Conservation (phyloP, 2,113 vertebrate species). For the Campylomormyrus numenius region DNA sequence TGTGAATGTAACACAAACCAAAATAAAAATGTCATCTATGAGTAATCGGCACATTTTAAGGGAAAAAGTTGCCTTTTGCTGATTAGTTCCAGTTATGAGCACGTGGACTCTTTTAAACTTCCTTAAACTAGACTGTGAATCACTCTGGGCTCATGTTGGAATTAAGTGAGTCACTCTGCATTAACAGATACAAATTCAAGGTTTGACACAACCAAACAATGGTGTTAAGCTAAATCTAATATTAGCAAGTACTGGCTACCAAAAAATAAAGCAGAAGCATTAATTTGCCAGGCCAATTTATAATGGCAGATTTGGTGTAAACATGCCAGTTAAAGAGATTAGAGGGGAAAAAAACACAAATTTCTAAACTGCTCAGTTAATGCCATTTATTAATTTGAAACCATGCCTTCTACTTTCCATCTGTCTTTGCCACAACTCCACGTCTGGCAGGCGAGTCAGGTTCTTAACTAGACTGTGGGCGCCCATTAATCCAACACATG, state of each 20-base stretch:
- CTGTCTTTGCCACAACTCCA: background rate
- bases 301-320: slow-evolving; percentile 4
- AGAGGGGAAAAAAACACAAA: background rate
- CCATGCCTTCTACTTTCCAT: background rate
- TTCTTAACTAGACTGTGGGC: background rate
- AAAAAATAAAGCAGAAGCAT: background rate
- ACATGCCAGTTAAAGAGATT: background rate
- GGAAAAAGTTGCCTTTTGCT: background rate
- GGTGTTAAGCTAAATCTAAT: background rate
- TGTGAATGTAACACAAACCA: background rate
- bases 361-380: slow-evolving; percentile 6
- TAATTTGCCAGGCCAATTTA: background rate
- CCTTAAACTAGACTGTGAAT: background rate
- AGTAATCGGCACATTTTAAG: background rate
- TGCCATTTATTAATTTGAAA: slow-evolving; percentile 5
- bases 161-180: background rate
- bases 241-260: background rate
- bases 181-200: background rate
- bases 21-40: background rate
- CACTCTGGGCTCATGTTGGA: background rate
- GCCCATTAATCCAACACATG: background rate
- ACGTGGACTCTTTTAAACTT: background rate
- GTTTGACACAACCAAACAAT: background rate
- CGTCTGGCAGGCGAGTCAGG: background rate
- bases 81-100: background rate